Base-by-base conservation (phyloP, 2,888 invertebrate genomes). In the Scaptomyza reducta region DNA sequence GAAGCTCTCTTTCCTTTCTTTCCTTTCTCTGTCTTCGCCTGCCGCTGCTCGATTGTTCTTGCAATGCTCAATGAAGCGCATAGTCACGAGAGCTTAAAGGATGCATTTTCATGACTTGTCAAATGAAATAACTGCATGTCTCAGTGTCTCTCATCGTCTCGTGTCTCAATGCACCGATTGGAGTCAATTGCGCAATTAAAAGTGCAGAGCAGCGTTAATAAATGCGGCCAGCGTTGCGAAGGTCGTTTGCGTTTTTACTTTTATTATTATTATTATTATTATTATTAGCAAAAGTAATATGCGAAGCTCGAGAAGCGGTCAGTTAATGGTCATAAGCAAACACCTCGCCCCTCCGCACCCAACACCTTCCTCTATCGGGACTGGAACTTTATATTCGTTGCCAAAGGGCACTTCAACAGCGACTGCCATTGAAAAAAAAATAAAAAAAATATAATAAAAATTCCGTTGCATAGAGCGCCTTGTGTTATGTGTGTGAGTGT, bases 11-110 rank as follows among this genome's bases (percentile, higher is more conserved):
- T n/a, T n/a, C n/a, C 49, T 62, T 27, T 49, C 54, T 18, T 33
- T 44, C 41, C 57, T 33, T 25, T 31, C 22, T 2, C 40, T 9
- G 10, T 14, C 22, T 40, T 6, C 40, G 3, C 13, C 14, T 27
- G 22, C 66, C 58, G 44, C 14, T 40, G 18, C 10, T 13, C 9
- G 29, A 31, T 44, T 56, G 45, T 35, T 50, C 22, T 41, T 51
- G 18, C 40, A 41, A 27, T 82, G 87, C 66, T 78, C 85, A 87
- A 78, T 87, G 87, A 78, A 78, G 85, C 74, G 79, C 73, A 61
- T 64, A 70, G 73, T 68, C 74, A 70, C 59, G 57, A 69, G 57
- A 69, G 63, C 64, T 71, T 64, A 42, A 66, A 58, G 9, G 31
- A 14, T 11, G 45, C 62, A 64, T 74, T 67, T 64, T 58, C 61